phyloP scores from a whole-genome alignment of 1,140 invertebrate species.

The Lepeophtheirus salmonis region DNA sequence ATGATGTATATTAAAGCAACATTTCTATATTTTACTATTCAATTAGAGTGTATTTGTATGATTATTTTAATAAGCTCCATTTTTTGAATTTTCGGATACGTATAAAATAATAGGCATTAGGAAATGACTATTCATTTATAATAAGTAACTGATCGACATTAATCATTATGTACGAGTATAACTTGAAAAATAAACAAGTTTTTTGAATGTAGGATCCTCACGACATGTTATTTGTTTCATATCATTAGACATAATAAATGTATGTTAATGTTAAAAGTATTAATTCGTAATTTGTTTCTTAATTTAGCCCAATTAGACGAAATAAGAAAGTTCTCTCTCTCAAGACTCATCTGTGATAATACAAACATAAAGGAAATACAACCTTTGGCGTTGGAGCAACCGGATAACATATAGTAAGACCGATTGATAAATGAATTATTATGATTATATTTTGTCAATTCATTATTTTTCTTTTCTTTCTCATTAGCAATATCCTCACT shows the following conservation, averaged over 20 bases:
- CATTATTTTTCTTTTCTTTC: too few relatives aligned
- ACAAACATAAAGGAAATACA: conserved; percentile 14
- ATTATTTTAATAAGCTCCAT: not conserved
- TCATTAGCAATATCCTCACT: too few relatives aligned
- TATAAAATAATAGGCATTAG: too few relatives aligned
- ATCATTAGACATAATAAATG: not conserved
- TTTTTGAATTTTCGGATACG: not conserved
- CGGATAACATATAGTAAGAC: not conserved
- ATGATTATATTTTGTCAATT: too few relatives aligned
- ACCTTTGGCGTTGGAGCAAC: not conserved
- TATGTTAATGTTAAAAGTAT: not conserved
- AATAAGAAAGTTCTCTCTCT: conserved; percentile 43
- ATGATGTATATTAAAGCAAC: too few relatives aligned
- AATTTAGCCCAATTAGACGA: conserved; percentile 39
- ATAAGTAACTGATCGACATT: not conserved
- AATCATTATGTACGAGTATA: conserved; percentile 1
- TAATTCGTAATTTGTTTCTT: not conserved
- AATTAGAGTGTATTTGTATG: not conserved
- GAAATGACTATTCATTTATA: conserved; percentile 1
- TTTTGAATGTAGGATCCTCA: not conserved
- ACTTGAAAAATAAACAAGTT: not conserved
- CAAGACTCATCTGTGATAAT: conserved; percentile 42
- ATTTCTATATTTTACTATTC: too few relatives aligned
- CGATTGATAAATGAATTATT: too few relatives aligned
- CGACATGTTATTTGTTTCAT: not conserved